Conservation (phyloP, 64 coral and sea anemone genomes). For the Porites lutea region DNA sequence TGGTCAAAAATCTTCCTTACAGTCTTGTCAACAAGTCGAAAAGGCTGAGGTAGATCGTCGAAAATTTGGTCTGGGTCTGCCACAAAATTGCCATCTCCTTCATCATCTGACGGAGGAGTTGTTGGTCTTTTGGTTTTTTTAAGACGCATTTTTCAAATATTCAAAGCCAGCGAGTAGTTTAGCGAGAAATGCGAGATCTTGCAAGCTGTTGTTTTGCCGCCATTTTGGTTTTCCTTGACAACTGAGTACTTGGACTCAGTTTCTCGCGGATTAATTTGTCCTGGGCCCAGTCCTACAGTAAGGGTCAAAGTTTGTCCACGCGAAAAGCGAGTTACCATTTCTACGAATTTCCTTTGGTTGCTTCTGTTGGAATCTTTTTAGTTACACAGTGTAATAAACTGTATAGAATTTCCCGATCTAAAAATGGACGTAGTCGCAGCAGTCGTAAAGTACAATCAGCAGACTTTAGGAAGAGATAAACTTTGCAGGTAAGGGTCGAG, state of each 20-base stretch:
- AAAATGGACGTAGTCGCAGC: conserved; percentile 71
- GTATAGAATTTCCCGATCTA: neutral
- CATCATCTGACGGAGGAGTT: conserved; percentile 74
- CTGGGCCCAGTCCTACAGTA: neutral
- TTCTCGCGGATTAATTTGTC: conserved; percentile 1
- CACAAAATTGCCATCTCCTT: conserved; percentile 71
- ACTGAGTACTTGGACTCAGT: conserved; percentile 20
- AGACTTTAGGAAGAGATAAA: conserved; percentile 83
- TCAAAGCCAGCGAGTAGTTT: neutral
- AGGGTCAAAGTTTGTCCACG: neutral
- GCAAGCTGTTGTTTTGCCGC: conserved; percentile 80
- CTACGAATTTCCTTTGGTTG: neutral
- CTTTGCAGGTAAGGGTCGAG: conserved; percentile 62
- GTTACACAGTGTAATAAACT: neutral
- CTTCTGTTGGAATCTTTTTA: neutral
- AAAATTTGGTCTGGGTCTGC: conserved; percentile 88
- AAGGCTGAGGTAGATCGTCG: conserved; percentile 85
- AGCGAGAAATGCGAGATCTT: neutral
- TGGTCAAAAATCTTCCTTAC: conserved; percentile 80
- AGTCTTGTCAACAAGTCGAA: conserved; percentile 85
- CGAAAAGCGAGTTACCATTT: neutral
- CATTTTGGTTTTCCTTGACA: conserved; percentile 91
- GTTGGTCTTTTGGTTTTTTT: conserved; percentile 64
- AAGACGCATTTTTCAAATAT: conserved; percentile 55
- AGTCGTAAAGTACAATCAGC: conserved; percentile 80